These are phyloP conservation scores for Burhinus oedicnemus DNA, from an alignment of 2,113 vertebrate genomes.

Conservation along the genomic window DNA sequence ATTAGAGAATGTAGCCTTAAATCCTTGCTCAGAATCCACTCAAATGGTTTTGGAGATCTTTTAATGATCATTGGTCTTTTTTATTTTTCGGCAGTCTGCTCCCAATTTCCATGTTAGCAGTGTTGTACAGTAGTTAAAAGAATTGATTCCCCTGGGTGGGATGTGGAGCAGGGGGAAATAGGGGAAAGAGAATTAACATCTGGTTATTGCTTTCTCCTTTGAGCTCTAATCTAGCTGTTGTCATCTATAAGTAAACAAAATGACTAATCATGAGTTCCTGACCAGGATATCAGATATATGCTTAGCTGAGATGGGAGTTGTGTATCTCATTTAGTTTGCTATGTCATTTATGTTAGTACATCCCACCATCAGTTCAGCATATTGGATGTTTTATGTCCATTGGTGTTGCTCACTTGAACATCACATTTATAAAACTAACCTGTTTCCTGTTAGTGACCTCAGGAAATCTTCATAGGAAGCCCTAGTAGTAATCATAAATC, in stretches of 20 bases:
- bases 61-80: fast-evolving
- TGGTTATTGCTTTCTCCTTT: background rate
- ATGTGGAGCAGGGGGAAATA: background rate
- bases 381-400: background rate
- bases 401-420: background rate
- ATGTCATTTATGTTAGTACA: background rate
- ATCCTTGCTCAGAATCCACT: background rate
- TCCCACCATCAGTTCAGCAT: background rate
- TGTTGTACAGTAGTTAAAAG: background rate
- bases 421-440: background rate
- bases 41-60: background rate
- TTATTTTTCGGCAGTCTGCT: background rate
- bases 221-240: background rate
- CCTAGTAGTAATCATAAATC: background rate
- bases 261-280: background rate
- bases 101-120: background rate
- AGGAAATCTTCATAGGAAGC: background rate
- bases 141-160: background rate
- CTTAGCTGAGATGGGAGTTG: background rate
- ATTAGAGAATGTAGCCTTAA: background rate
- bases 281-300: background rate
- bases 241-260: background rate
- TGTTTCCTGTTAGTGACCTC: background rate
- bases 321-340: background rate
- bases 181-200: background rate